phyloP scores from a whole-genome alignment of 37 sponge, comb jelly and placozoan species.

The Lycopodina hypogea region DNA sequence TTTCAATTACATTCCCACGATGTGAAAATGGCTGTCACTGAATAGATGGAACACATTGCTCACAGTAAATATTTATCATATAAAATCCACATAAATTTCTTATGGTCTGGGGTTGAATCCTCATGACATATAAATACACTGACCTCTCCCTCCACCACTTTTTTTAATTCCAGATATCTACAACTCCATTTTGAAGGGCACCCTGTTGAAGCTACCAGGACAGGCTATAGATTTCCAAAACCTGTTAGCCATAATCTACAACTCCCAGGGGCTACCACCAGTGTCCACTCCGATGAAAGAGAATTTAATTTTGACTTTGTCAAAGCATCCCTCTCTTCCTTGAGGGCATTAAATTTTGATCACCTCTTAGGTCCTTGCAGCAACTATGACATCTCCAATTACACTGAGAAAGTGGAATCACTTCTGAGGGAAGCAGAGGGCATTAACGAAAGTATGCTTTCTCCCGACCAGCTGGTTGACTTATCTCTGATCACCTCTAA shows the following conservation, averaged over 20 bases:
- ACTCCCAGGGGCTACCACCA: not conserved
- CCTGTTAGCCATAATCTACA: not conserved
- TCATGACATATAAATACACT: too few relatives aligned
- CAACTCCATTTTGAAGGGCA: conserved; percentile 42
- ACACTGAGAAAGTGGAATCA: not conserved
- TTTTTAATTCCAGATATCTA: conserved; percentile 31
- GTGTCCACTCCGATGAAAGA: not conserved
- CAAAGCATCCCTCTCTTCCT: not conserved
- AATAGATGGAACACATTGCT: not conserved
- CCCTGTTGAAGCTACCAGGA: conserved; percentile 55
- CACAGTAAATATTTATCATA: not conserved
- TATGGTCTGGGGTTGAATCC: too few relatives aligned
- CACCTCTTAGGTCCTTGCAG: not conserved
- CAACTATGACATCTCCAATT: not conserved
- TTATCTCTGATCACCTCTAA: conserved; percentile 38
- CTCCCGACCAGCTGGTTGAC: conserved; percentile 50
- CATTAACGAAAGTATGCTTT: conserved; percentile 14
- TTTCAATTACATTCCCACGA: not conserved
- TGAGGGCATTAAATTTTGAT: conserved; percentile 20
- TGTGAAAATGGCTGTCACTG: not conserved
- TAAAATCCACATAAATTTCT: not conserved
- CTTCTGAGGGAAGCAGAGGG: conserved; percentile 29
- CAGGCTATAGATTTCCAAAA: conserved; percentile 30
- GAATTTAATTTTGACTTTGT: not conserved
- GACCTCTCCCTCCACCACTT: too few relatives aligned